Evolutionary conservation across 1,140 invertebrate genomes (phyloP), one percentile per base, ranked within the genome.

Genomic region (Phocides pigmalion): DNA sequence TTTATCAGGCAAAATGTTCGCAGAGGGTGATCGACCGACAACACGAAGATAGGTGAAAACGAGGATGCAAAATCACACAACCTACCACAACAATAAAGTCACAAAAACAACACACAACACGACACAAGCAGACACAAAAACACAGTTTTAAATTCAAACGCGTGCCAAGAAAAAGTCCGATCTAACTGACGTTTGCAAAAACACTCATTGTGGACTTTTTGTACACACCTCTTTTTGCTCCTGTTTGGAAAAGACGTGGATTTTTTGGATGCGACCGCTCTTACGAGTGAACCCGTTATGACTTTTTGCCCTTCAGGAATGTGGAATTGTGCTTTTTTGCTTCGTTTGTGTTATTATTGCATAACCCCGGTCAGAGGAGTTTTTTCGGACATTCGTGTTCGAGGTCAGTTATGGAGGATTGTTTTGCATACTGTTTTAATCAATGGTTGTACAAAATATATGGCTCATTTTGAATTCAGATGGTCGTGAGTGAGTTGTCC

Each of bases 111-210:
- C 25, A 28, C 6, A 41, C 42, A 79, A 74, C 62, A 66, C 70
- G 4, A 28, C 6, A 41, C 42, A 64, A 75, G 62, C 64, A 68
- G 62, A 44, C 68, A 73, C 58, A 82, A 83, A 83, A 82, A 82
- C 72, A 58, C 42, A 66, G 54, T 78, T 81, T 79, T 72, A 84
- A 81, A 87, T 84, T 80, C 81, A 72, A 72, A 80, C 82, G 72
- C 84, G 84, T 84, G 84, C 81, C 69, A 68, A 81, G 81, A 83
- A 84, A 84, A 84, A 84, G 81, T 76, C 53, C 41, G 64, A 63
- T 70, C n/a, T n/a, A n/a, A n/a, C 59, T 75, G 63, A 68, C 59
- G 74, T 81, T 81, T 87, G 84, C 84, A 87, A 87, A 87, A 87
- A 87, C 73, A 59, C 51, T 77, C 71, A 84, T 84, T 84, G 76